Percentiles rank a stretch among this genome's conserved stretches.
phyloP scores from a whole-genome alignment of 2,797 vertebrate species.

The Loriculus beryllinus region DNA sequence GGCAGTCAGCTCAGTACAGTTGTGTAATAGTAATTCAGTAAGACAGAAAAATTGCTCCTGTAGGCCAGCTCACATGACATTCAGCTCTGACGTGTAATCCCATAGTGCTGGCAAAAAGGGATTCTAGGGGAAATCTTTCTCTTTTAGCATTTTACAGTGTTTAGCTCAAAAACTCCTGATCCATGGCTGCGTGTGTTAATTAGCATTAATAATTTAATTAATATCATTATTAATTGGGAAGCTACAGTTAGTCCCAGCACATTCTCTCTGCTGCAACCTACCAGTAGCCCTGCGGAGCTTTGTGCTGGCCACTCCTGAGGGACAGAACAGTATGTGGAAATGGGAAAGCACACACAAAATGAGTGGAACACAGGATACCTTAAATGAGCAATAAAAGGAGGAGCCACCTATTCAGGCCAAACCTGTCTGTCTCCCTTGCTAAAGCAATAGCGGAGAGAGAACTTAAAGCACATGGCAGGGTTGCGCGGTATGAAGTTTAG shows the following conservation, averaged over 20 bases:
- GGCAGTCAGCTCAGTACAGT: not conserved
- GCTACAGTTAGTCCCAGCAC: not conserved
- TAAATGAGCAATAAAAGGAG: not conserved
- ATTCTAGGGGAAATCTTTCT: not conserved
- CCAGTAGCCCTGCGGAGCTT: not conserved
- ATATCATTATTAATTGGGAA: not conserved
- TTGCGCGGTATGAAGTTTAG: rapidly evolving
- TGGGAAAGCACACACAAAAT: not conserved
- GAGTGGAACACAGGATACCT: not conserved
- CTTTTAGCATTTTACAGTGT: not conserved
- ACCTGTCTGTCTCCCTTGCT: not conserved
- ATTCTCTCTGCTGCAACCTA: not conserved
- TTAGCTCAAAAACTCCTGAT: not conserved
- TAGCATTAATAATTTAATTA: not conserved
- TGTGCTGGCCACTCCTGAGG: rapidly evolving
- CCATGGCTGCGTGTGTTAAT: not conserved
- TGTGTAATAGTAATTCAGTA: not conserved
- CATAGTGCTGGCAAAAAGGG: not conserved
- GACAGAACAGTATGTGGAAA: not conserved
- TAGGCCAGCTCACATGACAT: not conserved
- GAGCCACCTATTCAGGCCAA: not conserved
- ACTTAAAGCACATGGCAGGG: rapidly evolving
- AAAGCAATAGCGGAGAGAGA: not conserved
- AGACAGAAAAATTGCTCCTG: not conserved
- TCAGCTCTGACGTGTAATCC: not conserved